Conservation (phyloP, 2,797 vertebrate species). For the Rhadinocentrus ornatus region DNA sequence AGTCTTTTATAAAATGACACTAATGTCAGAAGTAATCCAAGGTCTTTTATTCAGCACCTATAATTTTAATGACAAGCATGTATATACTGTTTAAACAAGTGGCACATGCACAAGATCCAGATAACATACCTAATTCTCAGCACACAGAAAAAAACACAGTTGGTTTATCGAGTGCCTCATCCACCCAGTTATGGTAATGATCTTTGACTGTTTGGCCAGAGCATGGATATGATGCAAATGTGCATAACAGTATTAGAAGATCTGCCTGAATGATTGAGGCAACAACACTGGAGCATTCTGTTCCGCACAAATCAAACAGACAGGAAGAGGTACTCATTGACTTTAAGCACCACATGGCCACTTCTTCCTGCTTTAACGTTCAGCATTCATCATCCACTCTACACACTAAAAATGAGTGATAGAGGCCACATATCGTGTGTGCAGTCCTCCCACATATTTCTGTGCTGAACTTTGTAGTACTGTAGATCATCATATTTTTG, state of each 20-base stretch:
- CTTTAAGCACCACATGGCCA: constrained; percentile 36
- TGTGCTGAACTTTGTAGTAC: constrained; percentile 44
- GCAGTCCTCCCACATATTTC: constrained; percentile 56
- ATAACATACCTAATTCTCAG: constrained; percentile 16
- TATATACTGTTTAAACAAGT: background rate
- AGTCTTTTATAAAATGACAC: background rate
- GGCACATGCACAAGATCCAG: background rate
- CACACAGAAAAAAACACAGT: background rate
- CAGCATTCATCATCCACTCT: constrained; percentile 39
- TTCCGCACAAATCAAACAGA: constrained; percentile 3
- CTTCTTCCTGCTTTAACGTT: constrained; percentile 43
- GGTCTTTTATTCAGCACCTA: background rate
- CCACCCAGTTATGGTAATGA: background rate
- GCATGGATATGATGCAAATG: background rate
- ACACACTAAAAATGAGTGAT: constrained; percentile 51
- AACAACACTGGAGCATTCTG: constrained; percentile 39
- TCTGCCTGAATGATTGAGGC: background rate
- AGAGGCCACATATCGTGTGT: constrained; percentile 30
- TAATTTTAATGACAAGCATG: background rate
- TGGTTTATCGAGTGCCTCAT: background rate
- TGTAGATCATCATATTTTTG: constrained; percentile 34
- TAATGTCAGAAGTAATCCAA: background rate
- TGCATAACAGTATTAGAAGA: background rate
- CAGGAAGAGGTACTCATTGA: constrained; percentile 55
- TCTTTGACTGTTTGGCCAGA: constrained; percentile 10